Conservation (phyloP, 2,113 vertebrate species). For the Chloropsis hardwickii region DNA sequence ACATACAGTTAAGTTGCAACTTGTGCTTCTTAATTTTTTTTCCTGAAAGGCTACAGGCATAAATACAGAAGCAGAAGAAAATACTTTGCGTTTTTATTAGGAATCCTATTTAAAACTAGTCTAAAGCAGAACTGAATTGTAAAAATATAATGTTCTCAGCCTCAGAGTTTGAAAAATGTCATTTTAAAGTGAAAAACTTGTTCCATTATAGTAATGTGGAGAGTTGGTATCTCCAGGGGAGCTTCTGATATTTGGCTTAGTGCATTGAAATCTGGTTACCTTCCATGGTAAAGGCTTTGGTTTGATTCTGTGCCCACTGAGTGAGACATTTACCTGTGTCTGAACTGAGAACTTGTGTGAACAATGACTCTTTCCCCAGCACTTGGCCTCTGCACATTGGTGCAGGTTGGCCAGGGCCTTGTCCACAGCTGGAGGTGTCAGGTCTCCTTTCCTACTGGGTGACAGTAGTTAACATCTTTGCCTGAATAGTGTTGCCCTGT, state of each 20-base stretch:
- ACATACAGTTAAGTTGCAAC: background rate
- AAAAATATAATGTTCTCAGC: background rate
- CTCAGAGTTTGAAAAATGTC: background rate
- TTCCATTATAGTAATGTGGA: background rate
- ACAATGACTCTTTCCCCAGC: background rate
- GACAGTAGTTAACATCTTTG: background rate
- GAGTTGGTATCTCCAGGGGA: background rate
- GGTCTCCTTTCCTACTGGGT: background rate
- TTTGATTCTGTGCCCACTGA: background rate
- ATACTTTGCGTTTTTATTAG: background rate
- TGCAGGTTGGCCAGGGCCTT: background rate
- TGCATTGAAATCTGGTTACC: background rate
- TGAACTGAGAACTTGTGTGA: conserved; percentile 19
- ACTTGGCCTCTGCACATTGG: background rate
- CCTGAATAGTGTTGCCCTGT: background rate
- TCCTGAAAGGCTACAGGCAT: background rate
- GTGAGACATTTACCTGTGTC: background rate
- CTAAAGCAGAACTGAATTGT: background rate
- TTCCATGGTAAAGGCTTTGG: background rate
- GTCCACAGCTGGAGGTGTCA: background rate
- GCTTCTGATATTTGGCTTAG: background rate
- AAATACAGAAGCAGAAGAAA: background rate
- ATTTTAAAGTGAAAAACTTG: background rate
- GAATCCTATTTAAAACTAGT: background rate
- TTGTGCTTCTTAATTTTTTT: background rate